Evolutionary conservation across 2,797 vertebrate genomes (phyloP).

Genomic region (Cheirogaleus major): DNA sequence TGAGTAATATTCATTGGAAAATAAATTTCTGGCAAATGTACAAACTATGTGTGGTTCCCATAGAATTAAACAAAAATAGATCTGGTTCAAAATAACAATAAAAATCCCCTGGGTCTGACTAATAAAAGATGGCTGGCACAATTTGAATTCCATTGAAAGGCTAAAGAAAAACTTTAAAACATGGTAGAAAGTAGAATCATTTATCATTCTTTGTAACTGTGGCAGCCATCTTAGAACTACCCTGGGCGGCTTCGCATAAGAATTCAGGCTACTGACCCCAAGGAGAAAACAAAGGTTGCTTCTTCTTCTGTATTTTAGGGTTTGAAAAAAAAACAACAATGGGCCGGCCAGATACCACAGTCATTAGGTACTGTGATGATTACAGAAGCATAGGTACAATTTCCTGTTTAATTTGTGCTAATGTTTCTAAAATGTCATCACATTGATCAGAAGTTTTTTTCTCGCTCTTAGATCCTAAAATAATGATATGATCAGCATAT

Average conservation of each 20-base stretch:
- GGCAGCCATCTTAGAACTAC: slow-evolving; percentile 9
- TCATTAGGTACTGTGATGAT: background rate
- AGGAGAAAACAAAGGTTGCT: background rate
- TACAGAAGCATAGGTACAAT: background rate
- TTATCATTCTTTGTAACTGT: slow-evolving; percentile 21
- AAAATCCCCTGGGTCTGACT: slow-evolving; percentile 78
- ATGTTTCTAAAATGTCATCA: slow-evolving; percentile 21
- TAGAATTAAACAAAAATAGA: slow-evolving; percentile 86
- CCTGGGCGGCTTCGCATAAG: background rate
- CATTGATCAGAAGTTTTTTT: background rate
- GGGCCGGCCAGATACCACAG: background rate
- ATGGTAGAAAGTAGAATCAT: slow-evolving; percentile 36
- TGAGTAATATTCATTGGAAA: slow-evolving; percentile 78
- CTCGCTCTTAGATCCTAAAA: slow-evolving; percentile 27
- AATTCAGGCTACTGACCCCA: background rate
- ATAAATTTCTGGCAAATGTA: slow-evolving; percentile 80
- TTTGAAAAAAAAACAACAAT: background rate
- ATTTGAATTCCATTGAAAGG: slow-evolving; percentile 67
- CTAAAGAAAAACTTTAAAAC: slow-evolving; percentile 66
- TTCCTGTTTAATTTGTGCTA: background rate
- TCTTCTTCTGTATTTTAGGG: background rate
- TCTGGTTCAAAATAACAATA: slow-evolving; percentile 79
- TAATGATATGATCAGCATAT: background rate
- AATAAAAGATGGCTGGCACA: slow-evolving; percentile 79
- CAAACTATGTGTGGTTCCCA: slow-evolving; percentile 84